phyloP scores from a whole-genome alignment of 2,113 vertebrate species.

The Plectropomus leopardus region DNA sequence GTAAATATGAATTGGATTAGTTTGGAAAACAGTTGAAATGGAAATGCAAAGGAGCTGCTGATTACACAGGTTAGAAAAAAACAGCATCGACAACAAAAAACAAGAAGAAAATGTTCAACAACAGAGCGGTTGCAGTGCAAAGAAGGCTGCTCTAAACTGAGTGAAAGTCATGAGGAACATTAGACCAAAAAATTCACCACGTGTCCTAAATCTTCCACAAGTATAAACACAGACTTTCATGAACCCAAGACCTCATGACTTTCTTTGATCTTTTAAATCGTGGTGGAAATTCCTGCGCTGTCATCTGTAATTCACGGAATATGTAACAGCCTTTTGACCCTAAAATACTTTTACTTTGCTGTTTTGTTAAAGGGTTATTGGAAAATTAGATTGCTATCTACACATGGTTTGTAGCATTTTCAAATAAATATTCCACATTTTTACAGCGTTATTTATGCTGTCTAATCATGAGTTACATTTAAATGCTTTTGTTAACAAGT shows the following conservation, averaged over 20 bases:
- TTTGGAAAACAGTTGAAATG: background rate
- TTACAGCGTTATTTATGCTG: background rate
- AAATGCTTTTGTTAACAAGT: background rate
- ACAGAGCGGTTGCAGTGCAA: too few relatives aligned
- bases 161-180: background rate
- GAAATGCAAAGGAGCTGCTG: background rate
- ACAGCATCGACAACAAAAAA: too few relatives aligned
- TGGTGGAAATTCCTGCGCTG: background rate
- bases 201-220: background rate
- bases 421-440: background rate
- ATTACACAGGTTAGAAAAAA: background rate
- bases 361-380: background rate
- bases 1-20: too few relatives aligned
- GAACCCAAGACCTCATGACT: constrained; percentile 34
- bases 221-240: background rate
- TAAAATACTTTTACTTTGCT: background rate
- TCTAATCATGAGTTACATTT: background rate
- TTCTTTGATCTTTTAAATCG: background rate
- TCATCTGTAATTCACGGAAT: constrained; percentile 2
- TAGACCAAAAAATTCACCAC: background rate
- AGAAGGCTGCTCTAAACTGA: background rate
- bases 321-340: background rate
- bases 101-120: too few relatives aligned
- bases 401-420: background rate
- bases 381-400: background rate